These are phyloP conservation scores for Chironomus striatipennis DNA, from an alignment of 1,140 invertebrate genomes.

Conservation along the genomic window DNA sequence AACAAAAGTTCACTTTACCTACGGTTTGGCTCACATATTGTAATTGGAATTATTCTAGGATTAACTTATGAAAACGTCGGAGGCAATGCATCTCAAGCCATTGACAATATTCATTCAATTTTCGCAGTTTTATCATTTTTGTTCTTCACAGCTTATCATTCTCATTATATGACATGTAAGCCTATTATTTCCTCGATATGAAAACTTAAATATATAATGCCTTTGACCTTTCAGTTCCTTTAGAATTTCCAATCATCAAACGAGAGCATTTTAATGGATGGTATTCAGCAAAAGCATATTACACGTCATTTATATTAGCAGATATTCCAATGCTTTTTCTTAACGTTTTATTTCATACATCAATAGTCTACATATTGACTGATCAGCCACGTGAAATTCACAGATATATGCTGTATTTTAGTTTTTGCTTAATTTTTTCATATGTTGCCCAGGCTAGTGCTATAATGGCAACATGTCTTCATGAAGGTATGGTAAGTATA, in stretches of 20 bases:
- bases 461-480: conserved; percentile 62
- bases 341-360: conserved; percentile 36
- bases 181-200: conserved; percentile 30
- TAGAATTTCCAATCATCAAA: conserved; percentile 73
- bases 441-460: conserved; percentile 73
- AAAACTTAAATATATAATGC: too few species aligned
- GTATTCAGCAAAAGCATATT: conserved; percentile 78
- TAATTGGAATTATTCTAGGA: conserved; percentile 70
- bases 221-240: conserved; percentile 54
- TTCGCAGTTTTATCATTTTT: conserved; percentile 80
- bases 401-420: conserved; percentile 59
- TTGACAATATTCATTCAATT: conserved; percentile 70
- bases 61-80: conserved; percentile 73
- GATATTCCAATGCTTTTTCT: conserved; percentile 78
- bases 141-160: conserved; percentile 82
- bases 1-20: conserved; percentile 35
- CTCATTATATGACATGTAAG: conserved; percentile 80
- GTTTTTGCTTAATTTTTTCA: conserved; percentile 58
- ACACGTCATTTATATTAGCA: conserved; percentile 72
- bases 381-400: conserved; percentile 61
- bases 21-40: conserved; percentile 59
- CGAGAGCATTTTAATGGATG: conserved; percentile 84
- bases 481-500: conserved; percentile 50
- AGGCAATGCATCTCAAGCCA: conserved; percentile 61
- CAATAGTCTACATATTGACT: conserved; percentile 72